Conservation (phyloP, 2,888 invertebrate genomes). For the Drosophila pseudotalamancana region DNA sequence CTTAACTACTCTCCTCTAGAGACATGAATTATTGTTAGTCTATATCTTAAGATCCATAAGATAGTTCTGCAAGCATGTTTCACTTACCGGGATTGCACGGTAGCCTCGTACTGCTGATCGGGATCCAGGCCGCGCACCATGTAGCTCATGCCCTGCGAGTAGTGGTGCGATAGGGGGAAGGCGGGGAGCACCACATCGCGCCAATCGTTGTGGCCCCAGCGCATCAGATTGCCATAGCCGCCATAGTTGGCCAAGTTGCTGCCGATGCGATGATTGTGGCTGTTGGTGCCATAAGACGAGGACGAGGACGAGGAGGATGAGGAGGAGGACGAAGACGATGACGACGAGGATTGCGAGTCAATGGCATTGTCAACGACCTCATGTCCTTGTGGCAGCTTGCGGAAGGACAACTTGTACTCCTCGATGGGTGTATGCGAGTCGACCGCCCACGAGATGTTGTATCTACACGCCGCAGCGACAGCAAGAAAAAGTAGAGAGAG, state of each 20-base stretch:
- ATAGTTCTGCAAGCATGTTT: background rate
- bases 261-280: constrained; percentile 82
- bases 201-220: constrained; percentile 86
- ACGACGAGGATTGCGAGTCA: constrained; percentile 82
- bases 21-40: too few relatives aligned
- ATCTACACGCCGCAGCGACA: constrained; percentile 81
- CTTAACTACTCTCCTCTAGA: too few relatives aligned
- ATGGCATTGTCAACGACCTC: constrained; percentile 85
- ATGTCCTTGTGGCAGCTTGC: constrained; percentile 86
- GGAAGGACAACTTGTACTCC: constrained; percentile 88
- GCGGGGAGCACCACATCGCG: constrained; percentile 87
- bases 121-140: constrained; percentile 88
- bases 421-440: constrained; percentile 88
- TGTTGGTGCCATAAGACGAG: constrained; percentile 76
- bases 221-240: constrained; percentile 82
- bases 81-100: constrained; percentile 87
- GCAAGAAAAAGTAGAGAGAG: background rate
- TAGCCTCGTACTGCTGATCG: constrained; percentile 88
- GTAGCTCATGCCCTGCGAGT: constrained; percentile 88
- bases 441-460: constrained; percentile 89
- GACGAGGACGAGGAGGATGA: constrained; percentile 58
- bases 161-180: constrained; percentile 85
- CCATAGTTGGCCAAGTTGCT: constrained; percentile 71
- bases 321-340: constrained; percentile 82
- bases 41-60: background rate